Conservation (phyloP, 1,140 invertebrate genomes). For the Euwallacea fornicatus region DNA sequence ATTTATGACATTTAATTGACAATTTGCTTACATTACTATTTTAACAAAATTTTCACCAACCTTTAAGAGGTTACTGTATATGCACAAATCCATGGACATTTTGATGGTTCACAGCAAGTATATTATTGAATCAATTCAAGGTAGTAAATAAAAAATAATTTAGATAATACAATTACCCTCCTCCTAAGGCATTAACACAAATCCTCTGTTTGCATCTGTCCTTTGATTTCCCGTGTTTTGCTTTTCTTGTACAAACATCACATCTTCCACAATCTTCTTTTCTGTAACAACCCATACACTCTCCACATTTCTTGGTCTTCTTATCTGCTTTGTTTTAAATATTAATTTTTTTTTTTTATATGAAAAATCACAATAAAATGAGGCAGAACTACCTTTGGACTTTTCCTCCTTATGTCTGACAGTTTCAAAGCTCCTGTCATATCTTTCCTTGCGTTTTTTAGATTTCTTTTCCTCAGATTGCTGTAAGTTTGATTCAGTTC, state of each 20-base stretch:
- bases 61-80: no score
- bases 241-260: slow-evolving; percentile 77
- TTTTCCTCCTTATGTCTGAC: not conserved
- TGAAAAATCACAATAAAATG: not conserved
- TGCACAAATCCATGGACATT: no score
- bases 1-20: no score
- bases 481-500: slow-evolving; percentile 37
- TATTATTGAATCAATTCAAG: no score
- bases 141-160: no score
- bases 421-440: slow-evolving; percentile 38
- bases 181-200: slow-evolving; percentile 55
- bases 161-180: slow-evolving; percentile 38
- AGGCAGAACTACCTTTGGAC: slow-evolving; percentile 2
- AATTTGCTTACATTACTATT: no score
- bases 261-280: slow-evolving; percentile 85
- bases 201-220: slow-evolving; percentile 66
- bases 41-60: no score
- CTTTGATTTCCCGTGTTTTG: slow-evolving; percentile 74
- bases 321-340: slow-evolving; percentile 46
- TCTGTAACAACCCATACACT: slow-evolving; percentile 79
- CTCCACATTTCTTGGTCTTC: slow-evolving; percentile 69
- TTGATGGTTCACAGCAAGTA: no score
- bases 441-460: slow-evolving; percentile 55
- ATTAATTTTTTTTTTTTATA: not conserved
- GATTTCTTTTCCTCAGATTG: slow-evolving; percentile 56